phyloP scores from a whole-genome alignment of 2,797 vertebrate species.

The Argya squamiceps region DNA sequence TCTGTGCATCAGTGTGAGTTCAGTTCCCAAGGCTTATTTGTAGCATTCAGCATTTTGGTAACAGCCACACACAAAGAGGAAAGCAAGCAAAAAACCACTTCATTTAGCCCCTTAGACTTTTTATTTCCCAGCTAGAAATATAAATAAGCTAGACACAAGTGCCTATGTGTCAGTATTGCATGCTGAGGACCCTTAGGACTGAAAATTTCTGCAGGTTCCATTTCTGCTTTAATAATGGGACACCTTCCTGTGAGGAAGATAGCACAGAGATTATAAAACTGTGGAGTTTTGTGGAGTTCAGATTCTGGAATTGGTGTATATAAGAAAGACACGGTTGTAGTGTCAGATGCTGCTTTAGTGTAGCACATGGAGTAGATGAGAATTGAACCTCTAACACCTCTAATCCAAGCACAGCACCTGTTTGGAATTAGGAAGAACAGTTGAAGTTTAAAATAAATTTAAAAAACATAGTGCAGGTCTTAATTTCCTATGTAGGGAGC shows the following conservation, averaged over 20 bases:
- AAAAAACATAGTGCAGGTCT: neutral
- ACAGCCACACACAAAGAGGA: neutral
- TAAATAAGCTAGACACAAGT: neutral
- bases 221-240: neutral
- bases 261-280: neutral
- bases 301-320: neutral
- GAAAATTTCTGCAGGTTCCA: neutral
- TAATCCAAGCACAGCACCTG: neutral
- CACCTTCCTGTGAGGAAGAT: neutral
- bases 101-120: neutral
- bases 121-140: neutral
- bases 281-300: no score
- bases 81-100: neutral
- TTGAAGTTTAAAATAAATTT: neutral
- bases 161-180: neutral
- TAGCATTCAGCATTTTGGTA: slow-evolving; percentile 11
- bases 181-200: neutral
- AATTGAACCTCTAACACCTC: neutral
- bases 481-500: neutral
- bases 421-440: neutral
- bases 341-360: neutral
- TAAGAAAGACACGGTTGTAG: neutral
- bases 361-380: neutral
- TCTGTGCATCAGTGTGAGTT: neutral
- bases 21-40: neutral